These are phyloP conservation scores for Ophthalmotilapia sp. DNA, from an alignment of 2,113 vertebrate species.

Conservation along the genomic window DNA sequence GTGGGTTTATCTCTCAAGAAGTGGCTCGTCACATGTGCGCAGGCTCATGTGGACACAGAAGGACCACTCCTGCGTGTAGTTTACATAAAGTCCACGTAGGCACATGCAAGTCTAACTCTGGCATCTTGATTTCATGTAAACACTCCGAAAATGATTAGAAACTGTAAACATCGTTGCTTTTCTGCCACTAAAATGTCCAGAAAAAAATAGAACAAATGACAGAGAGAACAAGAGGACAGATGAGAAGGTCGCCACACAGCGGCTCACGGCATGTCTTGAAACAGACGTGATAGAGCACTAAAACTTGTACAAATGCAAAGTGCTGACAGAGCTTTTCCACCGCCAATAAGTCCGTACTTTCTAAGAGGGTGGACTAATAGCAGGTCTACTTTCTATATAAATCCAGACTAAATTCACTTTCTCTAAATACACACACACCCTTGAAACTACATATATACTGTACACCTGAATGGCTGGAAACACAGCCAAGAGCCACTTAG, in stretches of 20 bases:
- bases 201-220: conserved; percentile 55
- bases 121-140: conserved; percentile 11
- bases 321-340: conserved; percentile 27
- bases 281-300: neutral
- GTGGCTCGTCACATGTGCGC: neutral
- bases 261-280: conserved; percentile 12
- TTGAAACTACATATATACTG: conserved; percentile 37
- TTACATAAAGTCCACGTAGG: neutral
- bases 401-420: conserved; percentile 60
- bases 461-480: conserved; percentile 39
- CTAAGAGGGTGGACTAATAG: conserved; percentile 56
- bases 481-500: conserved; percentile 43
- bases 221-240: conserved; percentile 25
- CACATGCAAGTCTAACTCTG: neutral
- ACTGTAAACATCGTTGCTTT: conserved; percentile 11
- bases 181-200: neutral
- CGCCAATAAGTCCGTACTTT: conserved; percentile 22
- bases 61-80: neutral
- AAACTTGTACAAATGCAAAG: conserved; percentile 10
- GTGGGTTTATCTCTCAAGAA: conserved; percentile 17
- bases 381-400: conserved; percentile 64
- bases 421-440: conserved; percentile 59
- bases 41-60: neutral
- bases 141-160: conserved; percentile 3
- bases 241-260: conserved; percentile 17